phyloP scores from a whole-genome alignment of 2,113 vertebrate genomes.

The Hypocryptadius cinnamomeus region DNA sequence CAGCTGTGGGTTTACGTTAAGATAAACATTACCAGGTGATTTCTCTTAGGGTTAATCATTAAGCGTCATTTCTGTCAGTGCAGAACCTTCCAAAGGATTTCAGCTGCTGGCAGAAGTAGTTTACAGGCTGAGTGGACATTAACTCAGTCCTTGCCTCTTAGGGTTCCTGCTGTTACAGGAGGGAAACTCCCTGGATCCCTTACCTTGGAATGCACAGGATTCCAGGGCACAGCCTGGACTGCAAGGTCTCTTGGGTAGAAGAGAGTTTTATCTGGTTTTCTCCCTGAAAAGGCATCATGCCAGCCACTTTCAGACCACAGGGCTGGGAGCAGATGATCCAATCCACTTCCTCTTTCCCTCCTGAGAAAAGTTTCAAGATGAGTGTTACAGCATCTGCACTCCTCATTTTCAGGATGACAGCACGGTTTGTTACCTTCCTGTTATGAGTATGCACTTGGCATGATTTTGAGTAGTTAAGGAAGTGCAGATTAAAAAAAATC shows the following conservation, averaged over 20 bases:
- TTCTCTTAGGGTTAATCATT: background rate
- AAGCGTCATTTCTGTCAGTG: background rate
- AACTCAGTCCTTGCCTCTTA: background rate
- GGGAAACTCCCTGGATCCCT: fast-evolving
- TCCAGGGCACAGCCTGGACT: background rate
- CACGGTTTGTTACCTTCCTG: background rate
- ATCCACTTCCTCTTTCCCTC: background rate
- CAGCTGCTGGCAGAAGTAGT: background rate
- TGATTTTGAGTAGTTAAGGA: background rate
- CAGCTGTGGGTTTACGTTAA: background rate
- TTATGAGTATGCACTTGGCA: background rate
- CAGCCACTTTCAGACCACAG: background rate
- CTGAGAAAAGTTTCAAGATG: background rate
- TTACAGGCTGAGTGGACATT: background rate
- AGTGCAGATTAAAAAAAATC: background rate
- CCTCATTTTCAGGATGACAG: background rate
- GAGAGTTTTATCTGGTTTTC: background rate
- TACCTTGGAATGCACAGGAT: fast-evolving
- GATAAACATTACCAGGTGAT: fast-evolving
- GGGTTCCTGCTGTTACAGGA: background rate
- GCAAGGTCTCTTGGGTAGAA: background rate
- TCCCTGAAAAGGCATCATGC: background rate
- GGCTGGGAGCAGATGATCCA: background rate
- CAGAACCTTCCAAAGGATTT: background rate
- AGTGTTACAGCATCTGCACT: background rate